Conservation (phyloP, 1,140 invertebrate genomes). For the Tetragnatha versicolor region DNA sequence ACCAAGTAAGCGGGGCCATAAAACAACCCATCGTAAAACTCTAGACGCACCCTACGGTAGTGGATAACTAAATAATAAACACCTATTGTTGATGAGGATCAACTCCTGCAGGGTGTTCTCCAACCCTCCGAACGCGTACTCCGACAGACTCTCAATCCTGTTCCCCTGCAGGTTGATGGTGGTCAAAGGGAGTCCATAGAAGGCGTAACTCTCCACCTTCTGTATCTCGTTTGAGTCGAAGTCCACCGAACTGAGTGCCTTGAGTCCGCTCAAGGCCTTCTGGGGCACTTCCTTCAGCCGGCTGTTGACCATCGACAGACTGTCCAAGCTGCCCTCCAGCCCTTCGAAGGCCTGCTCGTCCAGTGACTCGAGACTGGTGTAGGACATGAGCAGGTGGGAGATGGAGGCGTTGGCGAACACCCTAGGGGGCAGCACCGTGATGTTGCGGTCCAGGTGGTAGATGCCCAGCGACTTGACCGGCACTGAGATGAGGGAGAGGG, state of each 20-base stretch:
- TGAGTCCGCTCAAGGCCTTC: slow-evolving; percentile 76
- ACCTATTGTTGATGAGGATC: slow-evolving; percentile 85
- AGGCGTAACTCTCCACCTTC: slow-evolving; percentile 82
- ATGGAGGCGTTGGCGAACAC: slow-evolving; percentile 76
- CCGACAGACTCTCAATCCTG: slow-evolving; percentile 71
- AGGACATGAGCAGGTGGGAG: slow-evolving; percentile 77
- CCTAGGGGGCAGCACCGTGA: slow-evolving; percentile 74
- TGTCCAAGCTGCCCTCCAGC: slow-evolving; percentile 78
- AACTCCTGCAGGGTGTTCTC: slow-evolving; percentile 81
- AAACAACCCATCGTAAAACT: no score
- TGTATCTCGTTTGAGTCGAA: slow-evolving; percentile 84
- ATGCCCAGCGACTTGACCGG: slow-evolving; percentile 83
- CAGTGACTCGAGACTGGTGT: slow-evolving; percentile 77
- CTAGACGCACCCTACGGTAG: no score
- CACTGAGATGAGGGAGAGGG: slow-evolving; percentile 66
- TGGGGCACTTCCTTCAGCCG: slow-evolving; percentile 81
- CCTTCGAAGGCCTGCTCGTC: slow-evolving; percentile 76
- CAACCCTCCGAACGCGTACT: slow-evolving; percentile 82
- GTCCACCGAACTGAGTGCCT: slow-evolving; percentile 77
- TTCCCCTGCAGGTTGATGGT: slow-evolving; percentile 87
- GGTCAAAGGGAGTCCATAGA: slow-evolving; percentile 80
- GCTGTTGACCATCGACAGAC: slow-evolving; percentile 79
- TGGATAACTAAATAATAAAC: no score
- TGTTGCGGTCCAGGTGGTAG: slow-evolving; percentile 80
- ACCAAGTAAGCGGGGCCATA: no score